Evolutionary conservation across 2,113 vertebrate genomes (phyloP), one percentile per base, ranked within the genome.

Genomic region (Xerus inauris): DNA sequence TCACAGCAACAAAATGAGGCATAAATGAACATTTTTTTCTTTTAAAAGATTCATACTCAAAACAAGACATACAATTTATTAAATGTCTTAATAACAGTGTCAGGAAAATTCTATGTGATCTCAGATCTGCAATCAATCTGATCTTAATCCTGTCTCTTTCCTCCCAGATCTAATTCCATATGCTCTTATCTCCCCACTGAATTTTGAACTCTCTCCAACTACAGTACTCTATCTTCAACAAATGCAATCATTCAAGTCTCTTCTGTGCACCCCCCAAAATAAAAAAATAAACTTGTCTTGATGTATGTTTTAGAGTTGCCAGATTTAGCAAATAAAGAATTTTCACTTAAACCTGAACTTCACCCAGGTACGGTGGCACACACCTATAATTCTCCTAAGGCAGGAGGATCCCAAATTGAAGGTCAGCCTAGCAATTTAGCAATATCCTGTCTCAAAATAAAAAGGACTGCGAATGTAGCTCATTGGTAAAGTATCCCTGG

Each of bases 301-400:
- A 13, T 73, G 19, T 95, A 28, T 62, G 12, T 77, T 54, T 92
- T 35, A 71, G 10, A 26, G 54, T 62, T 92, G 76, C 30, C 54
- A 86, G 45, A 79, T 26, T 87, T 94, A 80, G 54, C 90, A 89
- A 94, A 71, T 64, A 89, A 87, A 38, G 49, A 85, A 83, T 47
- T 49, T 45, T 17, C 12, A 76, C 8, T 87, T 89, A 89, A 71
- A 77, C 65, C 38, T 79, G n/a, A 80, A 91, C 42, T 77, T 62
- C 59, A 62, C 8, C 59, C 19, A 7, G 59, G 9, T 8, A 62
- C 28, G 59, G 24, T 62, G 24, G 3, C 59, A 62, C 59, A 26
- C 24, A 24, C 59, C 59, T 62, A 59, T 9, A 59, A 26, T 26
- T 22, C 20, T 22, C 16, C 35, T 69, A 14, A 69, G 35, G 32